These are phyloP conservation scores for Hypotaenidia okinawae DNA, from an alignment of 2,797 vertebrate species.

Conservation along the genomic window DNA sequence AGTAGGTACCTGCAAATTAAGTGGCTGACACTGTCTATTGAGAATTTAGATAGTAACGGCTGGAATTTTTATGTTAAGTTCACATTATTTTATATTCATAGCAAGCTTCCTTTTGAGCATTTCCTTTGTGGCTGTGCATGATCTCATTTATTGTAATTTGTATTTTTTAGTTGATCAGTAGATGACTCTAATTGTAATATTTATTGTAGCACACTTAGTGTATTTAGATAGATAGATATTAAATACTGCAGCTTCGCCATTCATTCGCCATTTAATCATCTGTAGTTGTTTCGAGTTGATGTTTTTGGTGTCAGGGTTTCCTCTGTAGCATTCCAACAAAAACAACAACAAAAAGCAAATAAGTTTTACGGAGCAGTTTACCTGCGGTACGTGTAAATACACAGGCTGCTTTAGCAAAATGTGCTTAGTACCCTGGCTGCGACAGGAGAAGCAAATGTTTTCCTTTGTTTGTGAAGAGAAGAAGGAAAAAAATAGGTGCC, in stretches of 20 bases:
- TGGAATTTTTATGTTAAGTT: conserved; percentile 91
- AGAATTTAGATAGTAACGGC: conserved; percentile 89
- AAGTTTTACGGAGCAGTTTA: neutral
- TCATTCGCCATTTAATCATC: conserved; percentile 49
- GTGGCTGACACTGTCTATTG: conserved; percentile 89
- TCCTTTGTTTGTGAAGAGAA: conserved; percentile 43
- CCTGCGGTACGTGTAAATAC: neutral
- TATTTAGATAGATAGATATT: conserved; percentile 70
- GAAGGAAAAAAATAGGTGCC: neutral
- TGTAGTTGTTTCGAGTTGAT: conserved; percentile 34
- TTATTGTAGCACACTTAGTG: conserved; percentile 76
- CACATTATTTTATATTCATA: conserved; percentile 90
- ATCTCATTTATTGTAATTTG: conserved; percentile 87
- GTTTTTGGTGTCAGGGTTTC: conserved; percentile 30
- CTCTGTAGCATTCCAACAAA: conserved; percentile 41
- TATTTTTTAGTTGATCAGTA: conserved; percentile 84
- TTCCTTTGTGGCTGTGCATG: conserved; percentile 85
- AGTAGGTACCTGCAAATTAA: conserved; percentile 89
- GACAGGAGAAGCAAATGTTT: neutral
- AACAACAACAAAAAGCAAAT: conserved; percentile 26
- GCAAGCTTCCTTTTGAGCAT: conserved; percentile 87
- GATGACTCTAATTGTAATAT: conserved; percentile 80
- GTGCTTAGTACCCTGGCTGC: neutral
- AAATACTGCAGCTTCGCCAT: conserved; percentile 58
- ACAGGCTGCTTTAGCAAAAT: conserved; percentile 1